A percentile compares a stretch with the other conserved stretches of the same genome.
Evolutionary conservation across 2,113 vertebrate genomes (phyloP).

Genomic region (Podarcis muralis): DNA sequence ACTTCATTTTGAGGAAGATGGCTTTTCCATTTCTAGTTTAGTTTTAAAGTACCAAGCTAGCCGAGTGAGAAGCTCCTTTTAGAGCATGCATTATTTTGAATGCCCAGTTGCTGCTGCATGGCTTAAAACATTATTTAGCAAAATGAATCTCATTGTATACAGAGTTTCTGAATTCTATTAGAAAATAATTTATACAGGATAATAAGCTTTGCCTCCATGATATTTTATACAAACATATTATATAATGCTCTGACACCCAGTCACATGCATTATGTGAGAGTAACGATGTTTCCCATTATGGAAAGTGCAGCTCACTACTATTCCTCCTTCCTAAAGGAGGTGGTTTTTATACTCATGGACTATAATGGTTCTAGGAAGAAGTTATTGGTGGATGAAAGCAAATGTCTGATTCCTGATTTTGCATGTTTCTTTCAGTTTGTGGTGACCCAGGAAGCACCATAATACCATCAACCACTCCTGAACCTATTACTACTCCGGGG

Average conservation of each 20-base stretch:
- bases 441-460: not conserved
- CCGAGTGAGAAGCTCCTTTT: not conserved
- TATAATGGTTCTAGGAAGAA: not conserved
- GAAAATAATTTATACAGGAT: not conserved
- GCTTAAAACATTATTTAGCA: not conserved
- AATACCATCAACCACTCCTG: slow-evolving; percentile 53
- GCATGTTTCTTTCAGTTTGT: not conserved
- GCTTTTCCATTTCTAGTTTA: not conserved
- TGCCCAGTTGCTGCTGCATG: not conserved
- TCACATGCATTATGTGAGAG: not conserved
- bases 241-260: not conserved
- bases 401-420: not conserved
- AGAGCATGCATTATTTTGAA: not conserved
- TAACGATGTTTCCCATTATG: not conserved
- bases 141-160: not conserved
- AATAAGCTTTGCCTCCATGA: not conserved
- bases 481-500: not conserved
- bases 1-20: not conserved
- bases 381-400: not conserved
- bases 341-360: not conserved
- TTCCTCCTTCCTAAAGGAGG: not conserved
- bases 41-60: not conserved
- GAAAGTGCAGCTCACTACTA: not conserved
- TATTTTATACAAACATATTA: not conserved
- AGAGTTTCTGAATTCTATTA: not conserved